Evolutionary conservation across 2,797 vertebrate species (phyloP), one percentile per base, ranked within the genome.

Genomic region (Pelochelys cantorii): DNA sequence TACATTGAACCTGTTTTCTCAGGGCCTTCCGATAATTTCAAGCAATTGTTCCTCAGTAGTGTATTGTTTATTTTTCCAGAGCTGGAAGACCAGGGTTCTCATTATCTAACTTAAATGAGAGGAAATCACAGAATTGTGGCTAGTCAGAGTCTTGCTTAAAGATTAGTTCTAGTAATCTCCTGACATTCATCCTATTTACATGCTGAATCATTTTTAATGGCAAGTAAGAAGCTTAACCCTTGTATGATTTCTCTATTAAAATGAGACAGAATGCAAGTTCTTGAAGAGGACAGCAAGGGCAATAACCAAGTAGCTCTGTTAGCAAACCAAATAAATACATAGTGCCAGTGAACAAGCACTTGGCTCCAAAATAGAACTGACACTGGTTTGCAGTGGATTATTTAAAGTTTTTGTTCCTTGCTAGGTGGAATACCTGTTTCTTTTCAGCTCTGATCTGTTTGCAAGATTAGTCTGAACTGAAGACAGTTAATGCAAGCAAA

Each of bases 341-440:
- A 1, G 13, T 25, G 4, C 12, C 57, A 53, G 23, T 12, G 3
- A 2, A 11, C 8, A 13, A 78, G 14, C 10, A 25, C 23, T 55
- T 57, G 8, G 22, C 34, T 93, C 89, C 23, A 59, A 68, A n/a
- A 54, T 14, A 62, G 55, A 71, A 27, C 17, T n/a, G 1, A 5
- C 80, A 60, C 56, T 9, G 31, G 54, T 87, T 34, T 13, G 11
- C 5, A n/a, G 53, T 55, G 48, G 57, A 23, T 14, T 37, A 78
- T 59, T 84, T 37, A 85, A 55, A 53, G 31, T n/a, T 29, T 48
- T 29, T 37, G 29, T 15, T 27, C 74, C 34, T 85, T 79, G 34
- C 82, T 56, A 55, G 60, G 86, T 90, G 82, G 53, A 83, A 84
- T 20, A 74, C 74, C 42, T 60, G 15, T 52, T 91, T 87, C n/a